Evolutionary conservation across 1,140 invertebrate genomes (phyloP), one percentile per base, ranked within the genome.

Genomic region (Chymomyza costata): DNA sequence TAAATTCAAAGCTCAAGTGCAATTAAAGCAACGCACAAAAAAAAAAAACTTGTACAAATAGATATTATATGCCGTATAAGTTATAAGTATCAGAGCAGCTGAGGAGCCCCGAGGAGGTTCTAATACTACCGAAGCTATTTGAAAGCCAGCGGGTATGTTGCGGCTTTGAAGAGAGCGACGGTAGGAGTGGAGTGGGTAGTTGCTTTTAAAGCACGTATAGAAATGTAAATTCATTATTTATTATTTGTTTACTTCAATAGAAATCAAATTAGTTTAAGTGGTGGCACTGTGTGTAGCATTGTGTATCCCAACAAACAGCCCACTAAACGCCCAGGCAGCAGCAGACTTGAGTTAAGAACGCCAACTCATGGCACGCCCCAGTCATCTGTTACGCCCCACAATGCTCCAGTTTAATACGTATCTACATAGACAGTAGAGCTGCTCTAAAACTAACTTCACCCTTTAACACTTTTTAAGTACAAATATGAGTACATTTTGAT

Each of bases 201-300:
- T 25, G 21, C 21, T 25, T 25, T 25, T 25, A 25, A 34, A 63
- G 62, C 63, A 80, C 73, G 73, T 68, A 73, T 80, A 73, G 73
- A 80, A 80, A 80, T 81, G 73, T 80, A 80, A 80, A 80, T 80
- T 80, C 73, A 80, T 80, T 80, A 80, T 80, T 80, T 80, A 80
- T 73, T 80, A 80, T 80, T 80, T 80, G 73, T 80, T 80, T 80
- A 74, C 73, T 68, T 80, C 67, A 80, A 80, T 80, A 80, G 73
- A 80, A 80, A 80, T 80, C 73, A 80, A 80, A 80, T 80, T 80
- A 80, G 73, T 80, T 80, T 80, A 80, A 80, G 73, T 80, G 73
- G 67, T 55, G 65, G 49, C 48, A 40, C 38, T 47, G 30, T 44
- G 18, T 19, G 16, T n/a, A n/a, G n/a, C n/a, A n/a, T n/a, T n/a